These are phyloP conservation scores for Ganaspis brasiliensis DNA, from an alignment of 2,888 invertebrate species.

Conservation along the genomic window DNA sequence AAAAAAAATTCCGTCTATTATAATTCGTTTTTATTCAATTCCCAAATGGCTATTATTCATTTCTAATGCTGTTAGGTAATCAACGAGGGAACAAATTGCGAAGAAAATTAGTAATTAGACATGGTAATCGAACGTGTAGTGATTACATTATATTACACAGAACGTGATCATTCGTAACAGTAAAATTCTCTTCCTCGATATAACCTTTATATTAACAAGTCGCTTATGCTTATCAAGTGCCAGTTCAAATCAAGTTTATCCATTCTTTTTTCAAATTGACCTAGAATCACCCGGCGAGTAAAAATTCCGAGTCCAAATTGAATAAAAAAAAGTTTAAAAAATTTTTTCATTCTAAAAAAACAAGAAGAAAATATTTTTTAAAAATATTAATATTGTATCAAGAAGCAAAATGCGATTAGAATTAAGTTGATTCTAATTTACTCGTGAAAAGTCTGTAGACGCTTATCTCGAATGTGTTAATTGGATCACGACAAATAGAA, in stretches of 20 bases:
- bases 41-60: not conserved
- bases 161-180: conserved; percentile 30
- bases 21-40: no score
- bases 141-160: conserved; percentile 32
- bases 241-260: conserved; percentile 10
- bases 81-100: conserved; percentile 23
- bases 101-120: conserved; percentile 39
- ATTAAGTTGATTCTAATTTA: no score
- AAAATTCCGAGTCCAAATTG: no score
- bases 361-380: no score
- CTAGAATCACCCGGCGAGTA: not conserved
- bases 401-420: not conserved
- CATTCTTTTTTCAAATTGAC: conserved; percentile 6
- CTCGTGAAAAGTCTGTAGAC: not conserved
- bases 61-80: conserved; percentile 25
- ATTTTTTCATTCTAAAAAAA: no score
- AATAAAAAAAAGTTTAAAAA: no score
- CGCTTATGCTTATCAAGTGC: conserved; percentile 32
- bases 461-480: not conserved
- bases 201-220: conserved; percentile 41
- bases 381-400: no score
- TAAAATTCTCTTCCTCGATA: conserved; percentile 37
- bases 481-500: not conserved
- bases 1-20: no score
- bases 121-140: conserved; percentile 31